These are phyloP conservation scores for Heliconius ismenius DNA, from an alignment of 2,888 invertebrate species.

Conservation along the genomic window DNA sequence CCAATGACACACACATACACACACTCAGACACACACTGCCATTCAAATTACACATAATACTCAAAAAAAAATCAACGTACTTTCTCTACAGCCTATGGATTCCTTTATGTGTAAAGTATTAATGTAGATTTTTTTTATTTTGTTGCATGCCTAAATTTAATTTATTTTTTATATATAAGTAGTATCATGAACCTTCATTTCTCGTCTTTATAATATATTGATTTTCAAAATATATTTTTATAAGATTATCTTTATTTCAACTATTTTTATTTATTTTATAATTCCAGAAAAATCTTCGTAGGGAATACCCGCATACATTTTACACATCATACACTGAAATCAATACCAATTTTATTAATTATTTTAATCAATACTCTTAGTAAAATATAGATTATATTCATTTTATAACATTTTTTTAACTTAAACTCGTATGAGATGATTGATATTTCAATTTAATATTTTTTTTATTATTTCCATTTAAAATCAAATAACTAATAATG, in stretches of 20 bases:
- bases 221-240: not conserved
- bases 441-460: not conserved
- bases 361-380: not conserved
- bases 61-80: constrained; percentile 43
- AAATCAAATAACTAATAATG: not conserved
- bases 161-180: constrained; percentile 25
- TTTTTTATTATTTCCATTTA: not conserved
- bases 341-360: not conserved
- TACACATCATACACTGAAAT: constrained; percentile 12
- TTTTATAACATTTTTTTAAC: not conserved
- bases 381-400: not conserved
- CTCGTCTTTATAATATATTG: not conserved
- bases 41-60: constrained; percentile 54
- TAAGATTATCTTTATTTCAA: not conserved
- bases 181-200: not conserved
- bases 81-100: constrained; percentile 56
- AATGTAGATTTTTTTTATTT: constrained; percentile 49
- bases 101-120: constrained; percentile 76
- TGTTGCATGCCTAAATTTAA: constrained; percentile 37
- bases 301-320: not conserved
- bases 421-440: not conserved
- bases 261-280: not conserved
- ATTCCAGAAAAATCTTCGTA: constrained; percentile 25
- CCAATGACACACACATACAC: constrained; percentile 58
- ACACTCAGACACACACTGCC: constrained; percentile 50